Evolutionary conservation across 2,113 vertebrate species (phyloP).

Genomic region (Columba janthina): DNA sequence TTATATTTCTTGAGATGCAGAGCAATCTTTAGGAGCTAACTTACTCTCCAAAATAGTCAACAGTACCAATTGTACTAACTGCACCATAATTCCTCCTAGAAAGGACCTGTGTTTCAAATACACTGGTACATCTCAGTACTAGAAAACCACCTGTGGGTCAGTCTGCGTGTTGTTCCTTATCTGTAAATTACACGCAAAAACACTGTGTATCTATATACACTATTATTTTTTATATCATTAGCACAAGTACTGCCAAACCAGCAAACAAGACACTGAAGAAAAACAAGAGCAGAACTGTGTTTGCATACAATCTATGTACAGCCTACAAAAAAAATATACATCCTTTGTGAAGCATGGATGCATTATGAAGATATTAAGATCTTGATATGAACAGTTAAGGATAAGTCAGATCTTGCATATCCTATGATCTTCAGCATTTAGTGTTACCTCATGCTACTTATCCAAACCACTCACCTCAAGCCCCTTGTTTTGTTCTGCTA

Average conservation of each 20-base stretch:
- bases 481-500: background rate
- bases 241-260: background rate
- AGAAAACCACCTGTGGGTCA: background rate
- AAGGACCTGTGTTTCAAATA: background rate
- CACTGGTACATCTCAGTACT: background rate
- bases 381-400: background rate
- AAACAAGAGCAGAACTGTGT: background rate
- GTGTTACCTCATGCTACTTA: background rate
- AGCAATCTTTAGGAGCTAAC: background rate
- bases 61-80: background rate
- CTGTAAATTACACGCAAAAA: background rate
- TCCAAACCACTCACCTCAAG: background rate
- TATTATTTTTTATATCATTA: background rate
- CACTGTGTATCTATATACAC: background rate
- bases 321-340: background rate
- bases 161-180: background rate
- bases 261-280: background rate
- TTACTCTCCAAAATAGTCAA: background rate
- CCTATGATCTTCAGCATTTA: background rate
- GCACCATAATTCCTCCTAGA: background rate
- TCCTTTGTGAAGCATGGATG: background rate
- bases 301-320: background rate
- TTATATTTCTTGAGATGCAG: background rate
- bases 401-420: conserved; percentile 32
- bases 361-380: background rate